Evolutionary conservation across 2,113 vertebrate genomes (phyloP).

Genomic region (Callospermophilus lateralis): DNA sequence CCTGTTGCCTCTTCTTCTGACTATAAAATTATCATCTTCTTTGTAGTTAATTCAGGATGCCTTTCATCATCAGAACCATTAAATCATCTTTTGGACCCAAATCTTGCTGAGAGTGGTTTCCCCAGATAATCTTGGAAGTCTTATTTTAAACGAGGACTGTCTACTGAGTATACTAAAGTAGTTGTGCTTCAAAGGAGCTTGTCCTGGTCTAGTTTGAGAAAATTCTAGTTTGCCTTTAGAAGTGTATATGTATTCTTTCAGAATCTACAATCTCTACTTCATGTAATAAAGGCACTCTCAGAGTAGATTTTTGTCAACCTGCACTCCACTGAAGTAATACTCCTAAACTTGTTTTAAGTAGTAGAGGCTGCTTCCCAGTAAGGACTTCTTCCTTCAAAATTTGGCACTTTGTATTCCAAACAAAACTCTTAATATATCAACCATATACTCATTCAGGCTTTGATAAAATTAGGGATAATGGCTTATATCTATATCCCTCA

Average conservation of each 20-base stretch:
- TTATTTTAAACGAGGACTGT: neutral
- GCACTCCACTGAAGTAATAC: neutral
- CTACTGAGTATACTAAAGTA: neutral
- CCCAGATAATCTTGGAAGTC: neutral
- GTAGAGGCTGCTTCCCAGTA: neutral
- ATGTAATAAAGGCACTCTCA: neutral
- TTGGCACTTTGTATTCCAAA: neutral
- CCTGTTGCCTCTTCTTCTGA: neutral
- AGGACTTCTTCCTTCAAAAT: neutral
- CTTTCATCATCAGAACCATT: neutral
- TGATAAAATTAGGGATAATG: neutral
- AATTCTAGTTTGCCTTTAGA: neutral
- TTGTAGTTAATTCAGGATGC: neutral
- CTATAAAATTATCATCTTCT: fast-evolving
- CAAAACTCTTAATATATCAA: neutral
- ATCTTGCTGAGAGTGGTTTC: neutral
- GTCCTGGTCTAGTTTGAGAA: neutral
- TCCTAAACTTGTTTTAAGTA: neutral
- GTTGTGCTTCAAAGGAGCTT: neutral
- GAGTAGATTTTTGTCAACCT: neutral
- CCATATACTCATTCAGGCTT: neutral
- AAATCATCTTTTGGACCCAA: neutral
- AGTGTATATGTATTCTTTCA: neutral
- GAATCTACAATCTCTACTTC: neutral
- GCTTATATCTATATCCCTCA: neutral